These are phyloP conservation scores for Lepisosteus oculatus DNA, from an alignment of 2,113 vertebrate species.

Conservation along the genomic window DNA sequence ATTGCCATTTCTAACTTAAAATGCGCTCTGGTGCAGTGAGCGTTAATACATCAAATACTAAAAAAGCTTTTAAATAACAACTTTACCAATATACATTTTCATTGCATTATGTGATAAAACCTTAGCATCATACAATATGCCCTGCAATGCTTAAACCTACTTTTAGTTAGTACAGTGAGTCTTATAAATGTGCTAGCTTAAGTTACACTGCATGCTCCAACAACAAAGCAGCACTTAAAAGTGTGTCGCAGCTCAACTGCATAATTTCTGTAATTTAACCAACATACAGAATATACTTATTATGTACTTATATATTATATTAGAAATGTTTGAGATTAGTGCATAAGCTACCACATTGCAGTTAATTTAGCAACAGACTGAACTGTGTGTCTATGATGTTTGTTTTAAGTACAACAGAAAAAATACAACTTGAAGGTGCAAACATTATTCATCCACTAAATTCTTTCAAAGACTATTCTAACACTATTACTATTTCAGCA, in stretches of 20 bases:
- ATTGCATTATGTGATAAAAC: slow-evolving; percentile 47
- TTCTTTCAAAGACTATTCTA: too few relatives aligned
- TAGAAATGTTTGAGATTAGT: slow-evolving; percentile 39
- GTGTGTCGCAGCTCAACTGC: slow-evolving; percentile 56
- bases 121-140: slow-evolving; percentile 60
- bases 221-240: slow-evolving; percentile 43
- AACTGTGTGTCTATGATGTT: too few relatives aligned
- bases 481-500: too few relatives aligned
- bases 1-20: slow-evolving; percentile 41
- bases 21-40: slow-evolving; percentile 57
- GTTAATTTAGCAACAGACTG: slow-evolving; percentile 42
- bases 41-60: slow-evolving; percentile 57
- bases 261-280: slow-evolving; percentile 41
- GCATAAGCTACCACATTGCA: slow-evolving; percentile 34
- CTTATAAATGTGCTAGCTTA: slow-evolving; percentile 33
- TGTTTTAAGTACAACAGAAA: too few relatives aligned
- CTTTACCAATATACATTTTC: slow-evolving; percentile 45
- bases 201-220: slow-evolving; percentile 28
- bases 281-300: slow-evolving; percentile 22
- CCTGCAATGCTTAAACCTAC: slow-evolving; percentile 63
- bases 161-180: slow-evolving; percentile 47
- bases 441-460: too few relatives aligned
- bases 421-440: too few relatives aligned
- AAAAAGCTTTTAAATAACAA: slow-evolving; percentile 52
- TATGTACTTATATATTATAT: slow-evolving; percentile 30